Conservation (phyloP, 2,888 invertebrate genomes). For the Metopia argyrocephala region DNA sequence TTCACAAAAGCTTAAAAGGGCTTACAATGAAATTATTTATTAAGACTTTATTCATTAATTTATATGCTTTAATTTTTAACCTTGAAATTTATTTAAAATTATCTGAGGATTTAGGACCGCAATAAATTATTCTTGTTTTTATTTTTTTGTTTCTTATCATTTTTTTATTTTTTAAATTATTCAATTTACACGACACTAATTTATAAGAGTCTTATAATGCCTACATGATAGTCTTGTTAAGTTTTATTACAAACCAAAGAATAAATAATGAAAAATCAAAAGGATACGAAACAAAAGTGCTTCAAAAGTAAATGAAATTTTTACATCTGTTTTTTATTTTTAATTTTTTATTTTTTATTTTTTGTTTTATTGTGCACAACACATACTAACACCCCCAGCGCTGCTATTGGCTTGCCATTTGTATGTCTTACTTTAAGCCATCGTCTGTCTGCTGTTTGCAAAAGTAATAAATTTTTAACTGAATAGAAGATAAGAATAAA, state of each 20-base stretch:
- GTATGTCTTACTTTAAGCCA: not conserved
- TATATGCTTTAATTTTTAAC: not conserved
- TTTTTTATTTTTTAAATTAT: not conserved
- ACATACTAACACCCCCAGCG: not conserved
- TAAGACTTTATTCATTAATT: no score
- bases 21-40: no score
- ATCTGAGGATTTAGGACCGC: not conserved
- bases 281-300: constrained; percentile 12
- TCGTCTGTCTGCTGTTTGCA: not conserved
- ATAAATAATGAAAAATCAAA: not conserved
- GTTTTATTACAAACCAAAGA: not conserved
- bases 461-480: constrained; percentile 51
- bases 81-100: not conserved
- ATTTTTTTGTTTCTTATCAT: no score
- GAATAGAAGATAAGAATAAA: constrained; percentile 11
- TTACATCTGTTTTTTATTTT: constrained; percentile 28
- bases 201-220: not conserved
- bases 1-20: no score
- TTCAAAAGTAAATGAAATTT: constrained; percentile 46
- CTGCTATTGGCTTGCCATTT: not conserved
- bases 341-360: not conserved
- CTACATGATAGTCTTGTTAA: not conserved
- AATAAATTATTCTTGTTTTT: not conserved
- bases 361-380: no score
- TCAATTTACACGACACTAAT: not conserved